Evolutionary conservation across 2,797 vertebrate genomes (phyloP).

Genomic region (Fundulus diaphanus): DNA sequence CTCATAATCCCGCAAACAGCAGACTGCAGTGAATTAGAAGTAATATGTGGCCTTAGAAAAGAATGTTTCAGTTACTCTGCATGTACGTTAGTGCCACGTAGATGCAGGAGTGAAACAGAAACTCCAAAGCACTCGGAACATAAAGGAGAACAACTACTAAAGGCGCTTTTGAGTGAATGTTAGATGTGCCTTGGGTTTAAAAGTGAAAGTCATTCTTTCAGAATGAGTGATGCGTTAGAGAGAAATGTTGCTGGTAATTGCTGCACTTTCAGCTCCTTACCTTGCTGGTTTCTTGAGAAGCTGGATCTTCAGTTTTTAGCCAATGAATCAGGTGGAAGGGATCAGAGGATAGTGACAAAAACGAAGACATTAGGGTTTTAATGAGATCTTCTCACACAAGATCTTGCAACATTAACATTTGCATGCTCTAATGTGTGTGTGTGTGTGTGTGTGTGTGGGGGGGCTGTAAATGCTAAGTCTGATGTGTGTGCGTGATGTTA

Average conservation of each 20-base stretch:
- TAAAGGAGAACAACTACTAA: slow-evolving; percentile 18
- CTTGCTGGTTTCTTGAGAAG: background rate
- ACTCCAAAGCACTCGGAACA: slow-evolving; percentile 23
- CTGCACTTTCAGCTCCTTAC: slow-evolving; percentile 31
- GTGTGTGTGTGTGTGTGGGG: too few relatives aligned
- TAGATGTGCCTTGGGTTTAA: slow-evolving; percentile 34
- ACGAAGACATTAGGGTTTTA: background rate
- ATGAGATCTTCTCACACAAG: background rate
- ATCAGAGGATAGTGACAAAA: background rate
- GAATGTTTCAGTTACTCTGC: slow-evolving; percentile 11
- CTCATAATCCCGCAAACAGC: slow-evolving; percentile 5
- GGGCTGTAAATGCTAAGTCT: too few relatives aligned
- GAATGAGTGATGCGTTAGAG: background rate
- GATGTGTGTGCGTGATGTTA: too few relatives aligned
- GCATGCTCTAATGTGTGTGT: too few relatives aligned
- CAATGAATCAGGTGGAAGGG: background rate
- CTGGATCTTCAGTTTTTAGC: background rate
- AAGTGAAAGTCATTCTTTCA: slow-evolving; percentile 7
- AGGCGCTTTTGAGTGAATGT: slow-evolving; percentile 33
- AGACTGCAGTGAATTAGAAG: slow-evolving; percentile 32
- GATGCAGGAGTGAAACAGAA: slow-evolving; percentile 36
- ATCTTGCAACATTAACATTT: background rate
- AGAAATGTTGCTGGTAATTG: slow-evolving; percentile 39
- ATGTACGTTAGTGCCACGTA: slow-evolving; percentile 10
- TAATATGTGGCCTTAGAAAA: slow-evolving; percentile 32